A percentile compares a stretch with the other conserved stretches of the same genome.
phyloP scores from a whole-genome alignment of 2,797 vertebrate genomes.

The Acomys russatus region DNA sequence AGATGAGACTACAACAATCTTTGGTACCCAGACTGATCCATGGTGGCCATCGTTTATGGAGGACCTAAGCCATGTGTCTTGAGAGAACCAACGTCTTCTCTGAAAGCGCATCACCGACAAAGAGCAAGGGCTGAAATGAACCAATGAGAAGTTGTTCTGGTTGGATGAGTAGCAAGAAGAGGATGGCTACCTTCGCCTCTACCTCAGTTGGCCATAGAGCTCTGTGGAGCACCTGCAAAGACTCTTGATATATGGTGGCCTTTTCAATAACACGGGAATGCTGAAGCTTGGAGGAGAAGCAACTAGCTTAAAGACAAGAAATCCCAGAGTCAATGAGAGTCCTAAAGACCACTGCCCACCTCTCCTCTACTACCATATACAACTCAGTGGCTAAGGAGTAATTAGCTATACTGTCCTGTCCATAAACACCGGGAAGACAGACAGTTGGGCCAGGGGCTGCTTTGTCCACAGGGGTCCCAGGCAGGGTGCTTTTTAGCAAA shows the following conservation, averaged over 20 bases:
- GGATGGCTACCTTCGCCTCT: accelerated
- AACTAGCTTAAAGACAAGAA: not conserved
- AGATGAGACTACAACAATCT: accelerated
- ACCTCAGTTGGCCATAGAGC: not conserved
- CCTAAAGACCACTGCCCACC: not conserved
- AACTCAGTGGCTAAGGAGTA: not conserved
- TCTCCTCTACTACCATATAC: not conserved
- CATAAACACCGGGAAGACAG: not conserved
- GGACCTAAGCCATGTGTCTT: accelerated
- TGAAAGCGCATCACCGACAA: no score
- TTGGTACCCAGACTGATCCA: no score
- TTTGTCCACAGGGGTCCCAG: no score
- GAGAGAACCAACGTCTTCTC: not conserved
- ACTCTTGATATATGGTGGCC: not conserved
- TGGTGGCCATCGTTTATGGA: accelerated
- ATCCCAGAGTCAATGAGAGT: no score
- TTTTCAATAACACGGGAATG: accelerated
- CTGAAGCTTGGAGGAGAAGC: not conserved
- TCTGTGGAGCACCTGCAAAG: not conserved
- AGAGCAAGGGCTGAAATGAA: accelerated
- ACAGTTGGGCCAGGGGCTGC: not conserved
- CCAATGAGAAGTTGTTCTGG: accelerated
- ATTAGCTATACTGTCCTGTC: not conserved
- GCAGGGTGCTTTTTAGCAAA: not conserved
- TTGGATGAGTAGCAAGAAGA: not conserved